Percentiles rank a stretch among this genome's conserved stretches.
These are phyloP conservation scores for Acropternis orthonyx DNA, from an alignment of 2,797 vertebrate genomes.

Conservation along the genomic window DNA sequence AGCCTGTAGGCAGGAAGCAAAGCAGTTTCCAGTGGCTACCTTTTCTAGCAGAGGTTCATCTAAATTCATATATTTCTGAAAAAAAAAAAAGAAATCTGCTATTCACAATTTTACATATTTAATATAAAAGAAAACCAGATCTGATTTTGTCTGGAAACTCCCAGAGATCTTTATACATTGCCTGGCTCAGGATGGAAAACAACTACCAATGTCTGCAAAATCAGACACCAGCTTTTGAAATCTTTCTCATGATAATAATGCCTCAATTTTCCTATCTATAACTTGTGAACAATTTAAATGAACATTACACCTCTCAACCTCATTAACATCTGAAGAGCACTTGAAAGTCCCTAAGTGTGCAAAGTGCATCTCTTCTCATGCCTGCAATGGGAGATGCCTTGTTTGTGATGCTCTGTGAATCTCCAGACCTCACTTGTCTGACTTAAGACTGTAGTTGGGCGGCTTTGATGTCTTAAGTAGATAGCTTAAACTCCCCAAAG, in stretches of 20 bases:
- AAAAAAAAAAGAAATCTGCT: not conserved
- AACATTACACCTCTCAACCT: not conserved
- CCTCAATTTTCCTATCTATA: not conserved
- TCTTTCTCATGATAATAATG: not conserved
- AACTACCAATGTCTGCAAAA: not conserved
- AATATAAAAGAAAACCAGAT: not conserved
- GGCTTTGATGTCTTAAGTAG: constrained; percentile 38
- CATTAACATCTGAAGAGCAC: not conserved
- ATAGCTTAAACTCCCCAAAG: not conserved
- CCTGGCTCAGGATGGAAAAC: not conserved
- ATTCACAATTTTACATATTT: not conserved
- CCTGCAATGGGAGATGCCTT: not conserved
- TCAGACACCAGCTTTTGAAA: not conserved
- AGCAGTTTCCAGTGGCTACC: not conserved
- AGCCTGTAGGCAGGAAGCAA: not conserved
- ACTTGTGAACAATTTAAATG: not conserved
- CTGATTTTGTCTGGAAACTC: not conserved
- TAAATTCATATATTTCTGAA: not conserved
- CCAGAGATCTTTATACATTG: not conserved
- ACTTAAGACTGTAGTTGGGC: not conserved
- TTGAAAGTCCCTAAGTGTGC: not conserved
- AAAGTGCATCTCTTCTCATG: not conserved
- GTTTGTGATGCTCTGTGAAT: constrained; percentile 11
- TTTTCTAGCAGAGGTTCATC: not conserved
- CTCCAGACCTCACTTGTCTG: not conserved